Conservation (phyloP, 2,888 invertebrate species). For the Muschampia plurimacula region DNA sequence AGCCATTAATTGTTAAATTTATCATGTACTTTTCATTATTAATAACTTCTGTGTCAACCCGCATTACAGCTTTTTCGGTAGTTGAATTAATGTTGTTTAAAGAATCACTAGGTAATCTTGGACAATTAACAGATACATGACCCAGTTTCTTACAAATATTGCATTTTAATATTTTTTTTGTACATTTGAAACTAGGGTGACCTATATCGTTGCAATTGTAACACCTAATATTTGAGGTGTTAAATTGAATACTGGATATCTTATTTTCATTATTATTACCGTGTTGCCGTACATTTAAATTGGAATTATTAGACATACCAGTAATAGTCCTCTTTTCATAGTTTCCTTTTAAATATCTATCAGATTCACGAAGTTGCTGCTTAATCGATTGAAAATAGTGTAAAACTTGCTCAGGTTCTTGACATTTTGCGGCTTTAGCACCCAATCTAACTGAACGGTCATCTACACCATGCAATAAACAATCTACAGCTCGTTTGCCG, state of each 20-base stretch:
- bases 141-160: not conserved
- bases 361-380: not conserved
- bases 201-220: not conserved
- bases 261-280: not conserved
- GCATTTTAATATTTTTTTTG: conserved; percentile 4
- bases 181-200: conserved; percentile 1
- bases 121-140: not conserved
- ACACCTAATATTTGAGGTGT: not conserved
- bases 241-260: not conserved
- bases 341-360: not conserved
- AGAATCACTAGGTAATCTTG: no score
- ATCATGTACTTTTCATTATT: no score
- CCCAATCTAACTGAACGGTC: not conserved
- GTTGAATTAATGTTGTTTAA: no score
- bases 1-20: no score
- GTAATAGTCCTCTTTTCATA: not conserved
- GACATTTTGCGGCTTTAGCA: not conserved
- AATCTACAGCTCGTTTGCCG: not conserved
- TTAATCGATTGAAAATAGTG: not conserved
- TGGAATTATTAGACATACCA: not conserved
- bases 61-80: no score
- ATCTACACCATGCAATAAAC: not conserved
- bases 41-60: no score
- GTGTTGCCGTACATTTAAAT: no score
- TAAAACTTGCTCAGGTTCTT: not conserved